Percentiles rank a stretch among this genome's conserved stretches.
phyloP scores from a whole-genome alignment of 2,888 invertebrate species.

The Drosophila aldrichi region DNA sequence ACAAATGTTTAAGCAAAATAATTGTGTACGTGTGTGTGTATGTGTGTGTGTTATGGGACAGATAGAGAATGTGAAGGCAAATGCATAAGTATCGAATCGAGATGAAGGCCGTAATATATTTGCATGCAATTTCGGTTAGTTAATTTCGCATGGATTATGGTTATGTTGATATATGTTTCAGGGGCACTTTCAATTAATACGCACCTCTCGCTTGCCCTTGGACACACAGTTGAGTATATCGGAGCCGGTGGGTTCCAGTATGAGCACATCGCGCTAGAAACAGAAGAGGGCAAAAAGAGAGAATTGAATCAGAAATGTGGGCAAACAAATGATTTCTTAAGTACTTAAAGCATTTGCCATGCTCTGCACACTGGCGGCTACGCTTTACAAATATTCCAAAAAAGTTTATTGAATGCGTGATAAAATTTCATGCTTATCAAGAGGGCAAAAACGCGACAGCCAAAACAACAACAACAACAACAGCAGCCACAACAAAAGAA shows the following conservation, averaged over 20 bases:
- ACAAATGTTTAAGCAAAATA: constrained; percentile 54
- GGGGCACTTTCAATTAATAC: constrained; percentile 12
- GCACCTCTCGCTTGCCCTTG: constrained; percentile 97
- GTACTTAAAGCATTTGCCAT: constrained; percentile 13
- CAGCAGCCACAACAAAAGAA: constrained; percentile 40
- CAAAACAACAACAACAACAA: constrained; percentile 34
- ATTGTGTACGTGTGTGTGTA: constrained; percentile 29
- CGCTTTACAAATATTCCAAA: constrained; percentile 65
- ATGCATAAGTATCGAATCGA: constrained; percentile 56
- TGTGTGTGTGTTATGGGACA: constrained; percentile 22
- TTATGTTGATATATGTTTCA: constrained; percentile 9
- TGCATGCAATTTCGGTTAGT: constrained; percentile 28
- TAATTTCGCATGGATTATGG: constrained; percentile 16
- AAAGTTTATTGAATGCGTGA: constrained; percentile 83
- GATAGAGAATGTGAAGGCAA: constrained; percentile 45
- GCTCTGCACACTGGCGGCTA: constrained; percentile 33
- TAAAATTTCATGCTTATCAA: constrained; percentile 80
- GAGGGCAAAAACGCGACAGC: constrained; percentile 49
- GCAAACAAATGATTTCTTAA: constrained; percentile 6
- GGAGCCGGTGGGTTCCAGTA: constrained; percentile 91
- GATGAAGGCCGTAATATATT: constrained; percentile 45
- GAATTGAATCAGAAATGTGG: neutral
- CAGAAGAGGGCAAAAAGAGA: neutral
- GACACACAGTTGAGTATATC: constrained; percentile 96
- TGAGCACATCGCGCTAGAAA: constrained; percentile 92